phyloP scores from a whole-genome alignment of 2,113 vertebrate genomes.

The Trematomus loennbergii region DNA sequence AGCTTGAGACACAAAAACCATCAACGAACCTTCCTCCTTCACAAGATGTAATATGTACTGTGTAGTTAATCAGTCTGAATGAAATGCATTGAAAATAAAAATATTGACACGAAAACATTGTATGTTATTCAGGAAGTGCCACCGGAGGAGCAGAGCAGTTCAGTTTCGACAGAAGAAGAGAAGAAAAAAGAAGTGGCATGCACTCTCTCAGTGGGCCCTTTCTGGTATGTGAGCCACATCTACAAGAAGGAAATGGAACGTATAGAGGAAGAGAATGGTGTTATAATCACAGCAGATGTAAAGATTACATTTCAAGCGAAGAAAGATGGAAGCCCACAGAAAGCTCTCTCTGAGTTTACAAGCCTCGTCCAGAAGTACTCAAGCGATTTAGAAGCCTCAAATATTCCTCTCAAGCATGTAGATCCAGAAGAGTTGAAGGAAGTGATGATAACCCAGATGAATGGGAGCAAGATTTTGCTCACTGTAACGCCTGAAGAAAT shows the following conservation, averaged over 20 bases:
- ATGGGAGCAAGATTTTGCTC: conserved; percentile 48
- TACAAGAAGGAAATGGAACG: conserved; percentile 49
- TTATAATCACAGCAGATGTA: not conserved
- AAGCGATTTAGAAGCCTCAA: rapidly evolving
- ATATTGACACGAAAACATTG: not conserved
- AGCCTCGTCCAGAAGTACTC: not conserved
- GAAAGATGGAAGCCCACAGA: not conserved
- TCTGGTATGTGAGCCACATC: conserved; percentile 59
- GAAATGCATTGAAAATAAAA: not conserved
- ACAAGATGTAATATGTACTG: conserved; percentile 13
- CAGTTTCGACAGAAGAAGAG: not conserved
- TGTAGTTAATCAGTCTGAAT: not conserved
- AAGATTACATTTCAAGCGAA: conserved; percentile 22
- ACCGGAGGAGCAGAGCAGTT: rapidly evolving
- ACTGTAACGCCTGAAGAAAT: conserved; percentile 37
- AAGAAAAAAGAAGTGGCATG: not conserved
- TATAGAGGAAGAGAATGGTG: conserved; percentile 48
- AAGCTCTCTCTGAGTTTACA: conserved; percentile 36
- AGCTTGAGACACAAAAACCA: not conserved
- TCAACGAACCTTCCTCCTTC: not conserved
- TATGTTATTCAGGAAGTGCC: conserved; percentile 5
- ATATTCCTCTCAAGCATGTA: not conserved
- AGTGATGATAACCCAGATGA: not conserved
- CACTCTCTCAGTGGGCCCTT: conserved; percentile 31
- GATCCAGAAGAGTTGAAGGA: not conserved